These are phyloP conservation scores for Drosophila ustulata DNA, from an alignment of 2,888 invertebrate species.

Conservation along the genomic window DNA sequence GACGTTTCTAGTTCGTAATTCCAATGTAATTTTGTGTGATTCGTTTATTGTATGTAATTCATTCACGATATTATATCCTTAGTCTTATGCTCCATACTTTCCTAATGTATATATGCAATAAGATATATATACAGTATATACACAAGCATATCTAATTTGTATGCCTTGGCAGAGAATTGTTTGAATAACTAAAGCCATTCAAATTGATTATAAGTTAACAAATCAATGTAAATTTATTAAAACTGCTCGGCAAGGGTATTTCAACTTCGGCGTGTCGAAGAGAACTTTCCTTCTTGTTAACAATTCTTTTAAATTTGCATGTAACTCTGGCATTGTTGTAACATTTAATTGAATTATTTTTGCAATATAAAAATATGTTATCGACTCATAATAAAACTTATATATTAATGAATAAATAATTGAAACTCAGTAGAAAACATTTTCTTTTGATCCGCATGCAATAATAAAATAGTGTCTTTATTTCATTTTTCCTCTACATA, in stretches of 20 bases:
- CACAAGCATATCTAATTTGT: conserved; percentile 34
- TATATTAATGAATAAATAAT: conserved; percentile 9
- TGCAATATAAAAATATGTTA: conserved; percentile 35
- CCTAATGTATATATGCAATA: conserved; percentile 45
- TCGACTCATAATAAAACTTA: conserved; percentile 15
- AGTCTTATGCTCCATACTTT: conserved; percentile 48
- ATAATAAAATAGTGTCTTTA: conserved; percentile 64
- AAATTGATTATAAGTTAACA: background rate
- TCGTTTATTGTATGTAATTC: conserved; percentile 33
- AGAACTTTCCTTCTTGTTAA: conserved; percentile 16
- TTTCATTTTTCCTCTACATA: conserved; percentile 32
- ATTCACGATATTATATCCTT: conserved; percentile 37
- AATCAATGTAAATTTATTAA: background rate
- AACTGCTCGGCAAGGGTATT: background rate
- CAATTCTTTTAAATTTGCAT: conserved; percentile 28
- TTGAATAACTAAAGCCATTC: background rate
- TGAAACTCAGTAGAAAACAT: conserved; percentile 9
- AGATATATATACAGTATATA: conserved; percentile 30
- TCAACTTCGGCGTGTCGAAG: background rate
- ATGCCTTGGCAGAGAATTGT: background rate
- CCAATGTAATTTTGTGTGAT: conserved; percentile 64
- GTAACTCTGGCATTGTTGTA: conserved; percentile 40
- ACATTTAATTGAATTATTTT: conserved; percentile 46
- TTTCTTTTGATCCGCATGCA: conserved; percentile 37
- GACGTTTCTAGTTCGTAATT: conserved; percentile 65